phyloP scores from a whole-genome alignment of 2,113 vertebrate genomes.

The Protobothrops mucrosquamatus region DNA sequence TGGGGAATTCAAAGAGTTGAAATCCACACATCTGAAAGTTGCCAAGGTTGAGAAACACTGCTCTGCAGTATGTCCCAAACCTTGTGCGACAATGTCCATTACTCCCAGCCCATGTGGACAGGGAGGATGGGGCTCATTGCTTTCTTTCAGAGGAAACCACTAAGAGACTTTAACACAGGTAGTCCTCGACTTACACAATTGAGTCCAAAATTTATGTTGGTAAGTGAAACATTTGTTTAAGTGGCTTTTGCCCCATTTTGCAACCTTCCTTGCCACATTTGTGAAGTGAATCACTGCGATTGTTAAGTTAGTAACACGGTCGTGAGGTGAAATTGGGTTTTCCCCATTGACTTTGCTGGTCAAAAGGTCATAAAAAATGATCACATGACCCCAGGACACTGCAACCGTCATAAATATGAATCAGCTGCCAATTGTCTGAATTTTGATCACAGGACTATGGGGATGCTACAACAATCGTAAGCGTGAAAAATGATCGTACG shows the following conservation, averaged over 20 bases:
- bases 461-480: background rate
- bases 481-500: background rate
- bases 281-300: background rate
- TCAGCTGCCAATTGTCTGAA: background rate
- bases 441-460: background rate
- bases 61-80: background rate
- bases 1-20: too few relatives aligned
- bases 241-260: background rate
- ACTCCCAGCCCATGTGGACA: background rate
- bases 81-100: background rate
- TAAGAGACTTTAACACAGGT: background rate
- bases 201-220: too few relatives aligned
- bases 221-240: too few relatives aligned
- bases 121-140: background rate
- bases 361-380: too few relatives aligned
- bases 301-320: background rate
- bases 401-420: background rate
- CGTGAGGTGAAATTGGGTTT: too few relatives aligned
- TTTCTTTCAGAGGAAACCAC: background rate
- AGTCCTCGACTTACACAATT: too few relatives aligned
- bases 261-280: background rate
- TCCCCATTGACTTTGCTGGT: background rate
- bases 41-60: too few relatives aligned
- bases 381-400: background rate
- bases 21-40: too few relatives aligned